Evolutionary conservation across 2,888 invertebrate genomes (phyloP).

Genomic region (Watsonalla binaria): DNA sequence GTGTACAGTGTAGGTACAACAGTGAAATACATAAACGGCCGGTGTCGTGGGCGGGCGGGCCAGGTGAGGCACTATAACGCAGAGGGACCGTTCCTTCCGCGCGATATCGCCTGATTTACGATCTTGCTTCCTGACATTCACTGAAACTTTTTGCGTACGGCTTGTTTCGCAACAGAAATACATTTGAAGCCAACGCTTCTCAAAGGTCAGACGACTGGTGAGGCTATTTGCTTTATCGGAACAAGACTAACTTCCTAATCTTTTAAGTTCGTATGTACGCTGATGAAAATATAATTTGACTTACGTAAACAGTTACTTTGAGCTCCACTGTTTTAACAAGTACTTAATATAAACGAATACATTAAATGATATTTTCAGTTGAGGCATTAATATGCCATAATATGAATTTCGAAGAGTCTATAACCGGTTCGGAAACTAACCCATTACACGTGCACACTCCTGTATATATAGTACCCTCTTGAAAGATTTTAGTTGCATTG

Average conservation of each 20-base stretch:
- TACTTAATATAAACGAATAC: too few relatives aligned
- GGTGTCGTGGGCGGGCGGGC: slow-evolving; percentile 7
- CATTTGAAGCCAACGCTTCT: slow-evolving; percentile 7
- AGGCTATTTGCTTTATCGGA: not conserved
- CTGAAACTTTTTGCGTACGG: slow-evolving; percentile 33
- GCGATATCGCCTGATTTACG: slow-evolving; percentile 57
- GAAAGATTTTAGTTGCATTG: too few relatives aligned
- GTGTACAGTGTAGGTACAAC: not conserved
- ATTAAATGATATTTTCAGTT: too few relatives aligned
- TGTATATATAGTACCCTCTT: too few relatives aligned
- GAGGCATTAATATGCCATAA: too few relatives aligned
- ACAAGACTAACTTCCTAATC: not conserved
- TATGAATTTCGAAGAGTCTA: too few relatives aligned
- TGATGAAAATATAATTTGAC: too few relatives aligned
- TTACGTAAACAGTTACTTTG: too few relatives aligned
- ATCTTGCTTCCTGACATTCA: slow-evolving; percentile 41
- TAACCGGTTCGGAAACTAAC: too few relatives aligned
- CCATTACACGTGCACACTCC: too few relatives aligned
- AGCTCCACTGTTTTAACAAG: too few relatives aligned
- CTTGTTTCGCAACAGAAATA: slow-evolving; percentile 14
- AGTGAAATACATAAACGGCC: not conserved
- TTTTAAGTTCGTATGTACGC: not conserved
- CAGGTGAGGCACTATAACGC: slow-evolving; percentile 35
- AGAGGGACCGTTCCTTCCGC: slow-evolving; percentile 39
- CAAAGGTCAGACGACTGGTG: slow-evolving; percentile 3